These are phyloP conservation scores for Brachionus koreanus DNA, from an alignment of 1,140 invertebrate species.

Conservation along the genomic window DNA sequence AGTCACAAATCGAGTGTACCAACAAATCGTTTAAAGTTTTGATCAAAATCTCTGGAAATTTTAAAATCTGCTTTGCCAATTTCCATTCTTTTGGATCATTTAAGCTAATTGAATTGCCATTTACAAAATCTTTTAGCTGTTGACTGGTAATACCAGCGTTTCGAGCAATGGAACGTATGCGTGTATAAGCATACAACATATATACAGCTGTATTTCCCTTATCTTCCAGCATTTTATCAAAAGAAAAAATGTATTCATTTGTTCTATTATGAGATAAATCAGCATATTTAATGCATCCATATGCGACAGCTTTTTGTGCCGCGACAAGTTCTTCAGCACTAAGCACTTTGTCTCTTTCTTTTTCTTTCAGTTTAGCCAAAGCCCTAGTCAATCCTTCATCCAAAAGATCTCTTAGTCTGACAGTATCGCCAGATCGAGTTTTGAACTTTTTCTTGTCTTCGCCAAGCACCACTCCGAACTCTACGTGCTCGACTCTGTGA, in stretches of 20 bases:
- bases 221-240: slow-evolving; percentile 98
- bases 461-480: slow-evolving; percentile 93
- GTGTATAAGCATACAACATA: slow-evolving; percentile 86
- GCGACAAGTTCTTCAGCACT: slow-evolving; percentile 73
- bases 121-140: slow-evolving; percentile 50
- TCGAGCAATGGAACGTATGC: slow-evolving; percentile 78
- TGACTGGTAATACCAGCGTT: slow-evolving; percentile 65
- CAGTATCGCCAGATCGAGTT: slow-evolving; percentile 92
- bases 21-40: slow-evolving; percentile 78
- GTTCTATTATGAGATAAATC: slow-evolving; percentile 88
- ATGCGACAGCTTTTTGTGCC: slow-evolving; percentile 86
- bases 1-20: slow-evolving; percentile 87
- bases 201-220: slow-evolving; percentile 98
- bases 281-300: slow-evolving; percentile 97
- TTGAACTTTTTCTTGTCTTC: slow-evolving; percentile 98
- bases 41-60: slow-evolving; percentile 81
- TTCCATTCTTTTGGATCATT: slow-evolving; percentile 91
- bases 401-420: slow-evolving; percentile 81
- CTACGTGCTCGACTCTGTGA: slow-evolving; percentile 76
- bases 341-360: slow-evolving; percentile 78
- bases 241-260: slow-evolving; percentile 96
- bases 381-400: slow-evolving; percentile 85
- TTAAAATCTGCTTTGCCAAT: slow-evolving; percentile 73
- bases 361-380: slow-evolving; percentile 80
- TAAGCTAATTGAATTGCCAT: slow-evolving; percentile 66